Base-by-base conservation (phyloP, 1,140 invertebrate genomes). In the Drosophila pruinosa region DNA sequence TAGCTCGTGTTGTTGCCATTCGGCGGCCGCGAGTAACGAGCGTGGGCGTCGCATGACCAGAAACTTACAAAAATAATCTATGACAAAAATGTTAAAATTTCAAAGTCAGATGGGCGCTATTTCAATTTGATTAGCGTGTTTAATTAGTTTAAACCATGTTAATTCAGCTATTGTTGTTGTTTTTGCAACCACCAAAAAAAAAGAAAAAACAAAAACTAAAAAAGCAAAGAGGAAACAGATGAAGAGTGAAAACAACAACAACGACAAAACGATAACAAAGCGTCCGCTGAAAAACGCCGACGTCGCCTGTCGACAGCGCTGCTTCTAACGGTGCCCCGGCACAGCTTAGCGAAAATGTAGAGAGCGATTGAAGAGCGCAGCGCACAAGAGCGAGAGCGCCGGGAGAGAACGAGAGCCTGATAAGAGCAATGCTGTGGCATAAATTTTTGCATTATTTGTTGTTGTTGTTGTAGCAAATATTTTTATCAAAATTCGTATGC, bases 81-180 rank as follows among this genome's bases (percentile, higher is more conserved):
- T 21, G 38, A 47, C 14, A 38, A 38, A 26, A 12, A 52, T 21
- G 19, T 28, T 61, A 17, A 53, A 17, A 19, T 56, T 48, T 21
- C 4, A 21, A 50, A 34, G 28, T 24, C 7, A 53, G 38, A 34
- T 53, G 24, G 14, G 36, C 21, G 15, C 41, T 41, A 26, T 36
- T 52, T 52, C n/a, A 43, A 19, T 26, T 48, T 64, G 43, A 22
- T 8, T 59, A 52, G 63, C 54, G 54, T 68, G 70, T 54, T 68
- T 68, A 68, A 68, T 72, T 68, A 59, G 56, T 54, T 68, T 72
- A 72, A 61, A 56, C 17, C 39, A 56, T 56, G 64, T 47, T 61
- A 61, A 69, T 72, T 61, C 47, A 61, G 19, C 48, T 38, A 48
- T 48, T 67, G 22, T 28, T 61, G 22, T 53, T 61, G 0, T 41